Evolutionary conservation across 2,888 invertebrate species (phyloP), one percentile per base, ranked within the genome.

Genomic region (Blera fallax): DNA sequence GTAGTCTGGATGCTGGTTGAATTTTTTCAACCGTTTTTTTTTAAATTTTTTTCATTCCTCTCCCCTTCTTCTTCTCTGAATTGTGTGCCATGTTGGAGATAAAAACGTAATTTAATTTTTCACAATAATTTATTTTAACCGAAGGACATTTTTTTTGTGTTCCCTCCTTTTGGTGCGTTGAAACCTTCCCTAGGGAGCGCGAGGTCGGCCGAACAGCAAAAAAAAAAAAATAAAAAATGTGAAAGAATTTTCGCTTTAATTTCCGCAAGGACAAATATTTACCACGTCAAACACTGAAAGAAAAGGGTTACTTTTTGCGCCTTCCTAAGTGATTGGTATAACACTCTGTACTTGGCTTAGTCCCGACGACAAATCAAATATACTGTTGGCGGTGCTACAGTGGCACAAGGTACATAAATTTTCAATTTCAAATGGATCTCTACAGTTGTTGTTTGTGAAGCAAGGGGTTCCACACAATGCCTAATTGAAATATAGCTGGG

Each of bases 61-160:
- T 54, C 56, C 21, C 32, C 60, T 14, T 8, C 11, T 45, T 29
- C 8, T 34, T 40, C 37, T 70, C 62, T 73, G 69, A 64, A 69
- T 81, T 70, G 69, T 76, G 70, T 82, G 82, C 76, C 81, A 70
- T 82, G 76, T 50, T 82, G 56, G 18, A 84, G 84, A 84, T 84
- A 84, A 84, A 84, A 84, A 84, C 79, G 79, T 84, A 84, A 84
- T 84, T 84, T 84, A 84, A 84, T 84, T 84, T 79, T 67, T 79
- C 79, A 69, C 56, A 74, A 84, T 84, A 79, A 84, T 84, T 84
- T 79, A 84, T 84, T 74, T 84, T 43, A 74, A 84, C 83, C 79
- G 69, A 79, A 84, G 69, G 74, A 84, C 74, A 62, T 64, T 70
- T 74, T 32, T 67, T 34, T 21, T n/a, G n/a, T 21, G 21, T 16